Conservation (phyloP, 2,113 vertebrate genomes). For the Dolichotis patagonum region DNA sequence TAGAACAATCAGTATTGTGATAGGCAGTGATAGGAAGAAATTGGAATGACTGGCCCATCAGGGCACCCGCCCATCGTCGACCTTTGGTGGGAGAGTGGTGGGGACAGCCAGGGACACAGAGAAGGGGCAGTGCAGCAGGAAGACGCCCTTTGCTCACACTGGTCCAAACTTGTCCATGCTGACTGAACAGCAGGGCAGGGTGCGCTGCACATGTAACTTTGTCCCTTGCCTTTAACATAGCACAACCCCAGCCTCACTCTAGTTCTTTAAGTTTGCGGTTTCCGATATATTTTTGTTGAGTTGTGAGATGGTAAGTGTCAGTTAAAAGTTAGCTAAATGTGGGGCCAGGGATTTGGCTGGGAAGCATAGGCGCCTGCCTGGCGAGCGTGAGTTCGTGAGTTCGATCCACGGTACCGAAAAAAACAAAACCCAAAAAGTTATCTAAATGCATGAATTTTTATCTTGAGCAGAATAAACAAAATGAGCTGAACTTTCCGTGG, state of each 20-base stretch:
- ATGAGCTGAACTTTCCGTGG: background rate
- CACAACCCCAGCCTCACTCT: background rate
- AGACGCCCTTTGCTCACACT: fast-evolving
- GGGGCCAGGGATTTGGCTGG: too few species aligned
- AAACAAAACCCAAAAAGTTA: background rate
- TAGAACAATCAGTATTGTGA: background rate
- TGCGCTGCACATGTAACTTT: fast-evolving
- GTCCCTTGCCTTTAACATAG: background rate
- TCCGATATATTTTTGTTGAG: background rate
- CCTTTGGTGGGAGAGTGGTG: background rate
- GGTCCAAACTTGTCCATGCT: background rate
- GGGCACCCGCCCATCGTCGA: background rate
- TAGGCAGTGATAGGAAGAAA: background rate
- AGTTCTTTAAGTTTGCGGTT: background rate
- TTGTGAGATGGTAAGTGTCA: background rate
- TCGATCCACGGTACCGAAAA: too few species aligned
- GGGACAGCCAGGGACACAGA: background rate
- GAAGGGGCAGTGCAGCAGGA: background rate
- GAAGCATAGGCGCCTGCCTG: too few species aligned
- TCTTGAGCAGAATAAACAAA: background rate
- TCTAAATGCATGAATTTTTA: background rate
- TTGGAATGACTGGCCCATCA: background rate
- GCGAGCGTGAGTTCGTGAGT: too few species aligned
- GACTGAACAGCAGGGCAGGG: background rate
- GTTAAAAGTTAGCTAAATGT: background rate